phyloP scores from a whole-genome alignment of 1,140 invertebrate genomes.

The Diuraphis noxia region DNA sequence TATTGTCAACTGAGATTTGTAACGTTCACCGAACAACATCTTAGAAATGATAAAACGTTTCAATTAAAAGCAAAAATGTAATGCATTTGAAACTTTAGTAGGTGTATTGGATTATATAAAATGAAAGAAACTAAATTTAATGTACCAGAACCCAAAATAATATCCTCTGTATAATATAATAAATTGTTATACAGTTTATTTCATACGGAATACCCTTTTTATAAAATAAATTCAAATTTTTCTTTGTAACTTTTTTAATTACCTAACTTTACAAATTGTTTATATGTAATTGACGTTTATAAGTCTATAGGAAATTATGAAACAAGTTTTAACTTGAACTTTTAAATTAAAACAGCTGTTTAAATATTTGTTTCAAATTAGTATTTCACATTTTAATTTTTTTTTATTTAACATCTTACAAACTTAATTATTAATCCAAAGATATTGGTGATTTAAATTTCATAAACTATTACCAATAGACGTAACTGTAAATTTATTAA shows the following conservation, averaged over 20 bases:
- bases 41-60: background rate
- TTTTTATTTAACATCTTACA: background rate
- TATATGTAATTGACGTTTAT: background rate
- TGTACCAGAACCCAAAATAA: background rate
- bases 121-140: background rate
- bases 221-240: background rate
- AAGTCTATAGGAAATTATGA: conserved; percentile 11
- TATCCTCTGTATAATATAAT: background rate
- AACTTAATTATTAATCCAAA: background rate
- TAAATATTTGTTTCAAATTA: conserved; percentile 5
- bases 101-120: background rate
- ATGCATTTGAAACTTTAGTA: background rate
- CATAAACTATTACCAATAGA: background rate
- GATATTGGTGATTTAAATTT: background rate
- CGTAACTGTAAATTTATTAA: background rate
- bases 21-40: background rate
- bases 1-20: background rate
- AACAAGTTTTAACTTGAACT: background rate
- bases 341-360: background rate
- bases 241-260: background rate
- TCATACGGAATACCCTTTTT: background rate
- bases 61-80: background rate
- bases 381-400: background rate
- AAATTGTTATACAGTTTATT: background rate
- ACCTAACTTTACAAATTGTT: background rate